These are phyloP conservation scores for Otolemur garnettii DNA, from an alignment of 2,113 vertebrate genomes.

Conservation along the genomic window DNA sequence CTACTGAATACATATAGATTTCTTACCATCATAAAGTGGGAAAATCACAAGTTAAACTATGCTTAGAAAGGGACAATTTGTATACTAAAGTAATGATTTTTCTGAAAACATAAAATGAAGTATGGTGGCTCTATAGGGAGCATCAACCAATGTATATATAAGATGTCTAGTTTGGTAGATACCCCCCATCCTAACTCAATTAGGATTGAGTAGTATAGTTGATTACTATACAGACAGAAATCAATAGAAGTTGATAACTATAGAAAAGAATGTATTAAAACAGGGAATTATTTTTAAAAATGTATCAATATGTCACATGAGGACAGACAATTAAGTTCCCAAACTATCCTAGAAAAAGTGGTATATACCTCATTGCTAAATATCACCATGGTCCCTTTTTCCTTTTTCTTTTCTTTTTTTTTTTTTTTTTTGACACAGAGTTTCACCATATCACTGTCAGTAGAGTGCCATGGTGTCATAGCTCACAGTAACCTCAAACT, in stretches of 20 bases:
- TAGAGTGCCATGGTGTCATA: too few relatives aligned
- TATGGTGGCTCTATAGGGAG: not conserved
- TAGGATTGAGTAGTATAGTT: not conserved
- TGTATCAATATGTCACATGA: not conserved
- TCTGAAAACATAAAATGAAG: not conserved
- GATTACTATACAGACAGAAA: not conserved
- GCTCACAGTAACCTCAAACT: too few relatives aligned
- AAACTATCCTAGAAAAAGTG: too few relatives aligned
- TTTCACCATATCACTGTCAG: too few relatives aligned
- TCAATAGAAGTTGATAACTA: not conserved
- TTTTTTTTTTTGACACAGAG: too few relatives aligned
- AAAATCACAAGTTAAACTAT: not conserved
- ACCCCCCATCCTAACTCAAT: not conserved
- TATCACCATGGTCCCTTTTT: too few relatives aligned
- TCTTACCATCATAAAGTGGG: not conserved
- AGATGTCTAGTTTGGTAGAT: slow-evolving; percentile 6
- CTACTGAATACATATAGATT: not conserved
- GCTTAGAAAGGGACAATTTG: not conserved
- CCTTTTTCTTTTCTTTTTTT: too few relatives aligned
- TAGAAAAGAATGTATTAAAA: slow-evolving; percentile 16
- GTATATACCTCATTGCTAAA: too few relatives aligned
- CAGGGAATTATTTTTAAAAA: not conserved
- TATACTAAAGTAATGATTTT: slow-evolving; percentile 46
- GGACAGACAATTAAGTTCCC: too few relatives aligned
- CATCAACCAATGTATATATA: not conserved